Percentiles rank a stretch among this genome's conserved stretches.
Conservation (phyloP, 2,888 invertebrate genomes). For the Octonoba sinensis region DNA sequence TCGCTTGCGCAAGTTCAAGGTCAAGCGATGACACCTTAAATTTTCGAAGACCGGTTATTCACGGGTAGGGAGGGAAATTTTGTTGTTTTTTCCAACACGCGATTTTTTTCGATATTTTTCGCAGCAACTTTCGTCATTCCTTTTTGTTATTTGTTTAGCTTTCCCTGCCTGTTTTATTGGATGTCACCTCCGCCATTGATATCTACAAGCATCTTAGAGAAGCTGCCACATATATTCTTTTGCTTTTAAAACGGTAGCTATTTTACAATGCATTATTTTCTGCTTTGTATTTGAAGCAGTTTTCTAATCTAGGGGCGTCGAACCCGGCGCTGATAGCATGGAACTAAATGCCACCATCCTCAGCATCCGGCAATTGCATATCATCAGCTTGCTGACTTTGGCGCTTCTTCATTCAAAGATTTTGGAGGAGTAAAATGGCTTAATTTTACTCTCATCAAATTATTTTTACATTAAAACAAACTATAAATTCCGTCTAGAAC, state of each 20-base stretch:
- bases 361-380: too few relatives aligned
- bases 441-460: too few relatives aligned
- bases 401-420: too few relatives aligned
- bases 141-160: constrained; percentile 32
- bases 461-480: too few relatives aligned
- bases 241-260: neutral
- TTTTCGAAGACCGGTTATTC: constrained; percentile 55
- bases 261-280: neutral
- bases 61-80: constrained; percentile 24
- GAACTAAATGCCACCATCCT: constrained; percentile 20
- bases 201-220: constrained; percentile 2
- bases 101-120: constrained; percentile 21
- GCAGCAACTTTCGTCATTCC: neutral
- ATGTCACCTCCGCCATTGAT: constrained; percentile 21
- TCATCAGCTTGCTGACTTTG: too few relatives aligned
- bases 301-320: constrained; percentile 30
- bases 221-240: constrained; percentile 8
- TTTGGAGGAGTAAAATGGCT: too few relatives aligned
- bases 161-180: constrained; percentile 44
- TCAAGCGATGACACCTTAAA: constrained; percentile 58
- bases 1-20: constrained; percentile 47
- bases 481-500: too few relatives aligned
- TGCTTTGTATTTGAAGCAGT: too few relatives aligned
- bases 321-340: constrained; percentile 40
- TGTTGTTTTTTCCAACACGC: constrained; percentile 54